Percentiles rank a stretch among this genome's conserved stretches.
phyloP scores from a whole-genome alignment of 64 coral and sea anemone genomes.

The Montipora sp. region DNA sequence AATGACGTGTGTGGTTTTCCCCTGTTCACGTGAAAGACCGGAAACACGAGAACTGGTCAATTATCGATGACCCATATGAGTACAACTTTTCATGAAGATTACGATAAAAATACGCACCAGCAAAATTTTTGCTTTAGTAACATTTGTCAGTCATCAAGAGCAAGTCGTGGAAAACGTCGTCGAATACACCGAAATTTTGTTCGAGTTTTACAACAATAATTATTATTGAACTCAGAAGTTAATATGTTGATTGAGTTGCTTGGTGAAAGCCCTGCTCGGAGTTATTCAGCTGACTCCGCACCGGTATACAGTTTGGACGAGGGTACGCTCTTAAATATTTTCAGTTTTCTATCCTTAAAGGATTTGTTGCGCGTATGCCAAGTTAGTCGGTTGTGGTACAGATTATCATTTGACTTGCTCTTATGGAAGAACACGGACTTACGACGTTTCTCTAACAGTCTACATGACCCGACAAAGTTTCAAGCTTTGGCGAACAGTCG shows the following conservation, averaged over 20 bases:
- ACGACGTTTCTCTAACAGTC: constrained; percentile 51
- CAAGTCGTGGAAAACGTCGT: too few relatives aligned
- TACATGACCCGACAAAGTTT: constrained; percentile 24
- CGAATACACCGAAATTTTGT: neutral
- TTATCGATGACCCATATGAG: neutral
- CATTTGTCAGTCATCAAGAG: neutral
- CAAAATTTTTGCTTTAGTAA: neutral
- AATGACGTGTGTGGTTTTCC: neutral
- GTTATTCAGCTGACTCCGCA: neutral
- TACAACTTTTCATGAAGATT: neutral
- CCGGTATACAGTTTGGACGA: constrained; percentile 55
- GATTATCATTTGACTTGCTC: constrained; percentile 56
- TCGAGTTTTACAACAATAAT: neutral
- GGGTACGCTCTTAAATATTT: constrained; percentile 54
- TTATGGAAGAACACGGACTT: constrained; percentile 74
- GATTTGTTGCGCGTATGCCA: constrained; percentile 53
- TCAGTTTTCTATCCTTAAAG: constrained; percentile 38
- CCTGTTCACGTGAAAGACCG: constrained; percentile 20
- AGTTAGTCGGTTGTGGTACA: constrained; percentile 72
- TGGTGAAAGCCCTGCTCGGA: neutral
- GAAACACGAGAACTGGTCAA: constrained; percentile 9
- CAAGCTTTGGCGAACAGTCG: constrained; percentile 22
- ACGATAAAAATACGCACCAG: neutral
- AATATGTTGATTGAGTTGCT: neutral
- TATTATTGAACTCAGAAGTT: neutral